Conservation (phyloP, 2,797 vertebrate species). For the Atherinosoma microstoma region DNA sequence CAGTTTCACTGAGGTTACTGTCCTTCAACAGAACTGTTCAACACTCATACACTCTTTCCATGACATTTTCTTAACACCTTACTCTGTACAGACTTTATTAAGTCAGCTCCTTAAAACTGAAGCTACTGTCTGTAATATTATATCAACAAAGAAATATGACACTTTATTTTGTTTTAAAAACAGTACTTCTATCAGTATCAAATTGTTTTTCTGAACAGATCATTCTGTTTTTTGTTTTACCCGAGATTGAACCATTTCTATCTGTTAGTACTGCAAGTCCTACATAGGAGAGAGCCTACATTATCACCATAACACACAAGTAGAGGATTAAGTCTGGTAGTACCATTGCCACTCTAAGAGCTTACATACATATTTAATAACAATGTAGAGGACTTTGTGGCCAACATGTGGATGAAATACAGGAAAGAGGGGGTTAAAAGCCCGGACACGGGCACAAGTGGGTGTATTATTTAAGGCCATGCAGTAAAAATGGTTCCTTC, state of each 20-base stretch:
- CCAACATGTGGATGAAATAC: too few species aligned
- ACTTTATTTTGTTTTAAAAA: background rate
- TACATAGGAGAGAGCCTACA: background rate
- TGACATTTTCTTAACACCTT: too few species aligned
- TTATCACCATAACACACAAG: background rate
- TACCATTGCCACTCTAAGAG: too few species aligned
- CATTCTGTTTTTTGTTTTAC: background rate
- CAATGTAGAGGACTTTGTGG: background rate
- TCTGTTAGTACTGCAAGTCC: background rate
- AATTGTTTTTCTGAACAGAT: background rate
- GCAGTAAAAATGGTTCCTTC: too few species aligned
- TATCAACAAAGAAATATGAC: background rate
- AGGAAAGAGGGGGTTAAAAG: too few species aligned
- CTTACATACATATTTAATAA: background rate
- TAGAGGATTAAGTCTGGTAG: background rate
- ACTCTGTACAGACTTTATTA: too few species aligned
- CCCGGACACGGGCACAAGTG: too few species aligned
- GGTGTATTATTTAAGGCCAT: too few species aligned
- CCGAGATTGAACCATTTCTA: background rate
- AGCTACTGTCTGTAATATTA: background rate
- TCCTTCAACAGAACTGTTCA: too few species aligned
- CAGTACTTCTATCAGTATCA: background rate
- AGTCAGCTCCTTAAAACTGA: background rate
- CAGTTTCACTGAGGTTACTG: too few species aligned
- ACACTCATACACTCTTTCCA: too few species aligned